Percentiles rank a stretch among this genome's conserved stretches.
These are phyloP conservation scores for Semibalanus balanoides DNA, from an alignment of 1,140 invertebrate genomes.

Conservation along the genomic window DNA sequence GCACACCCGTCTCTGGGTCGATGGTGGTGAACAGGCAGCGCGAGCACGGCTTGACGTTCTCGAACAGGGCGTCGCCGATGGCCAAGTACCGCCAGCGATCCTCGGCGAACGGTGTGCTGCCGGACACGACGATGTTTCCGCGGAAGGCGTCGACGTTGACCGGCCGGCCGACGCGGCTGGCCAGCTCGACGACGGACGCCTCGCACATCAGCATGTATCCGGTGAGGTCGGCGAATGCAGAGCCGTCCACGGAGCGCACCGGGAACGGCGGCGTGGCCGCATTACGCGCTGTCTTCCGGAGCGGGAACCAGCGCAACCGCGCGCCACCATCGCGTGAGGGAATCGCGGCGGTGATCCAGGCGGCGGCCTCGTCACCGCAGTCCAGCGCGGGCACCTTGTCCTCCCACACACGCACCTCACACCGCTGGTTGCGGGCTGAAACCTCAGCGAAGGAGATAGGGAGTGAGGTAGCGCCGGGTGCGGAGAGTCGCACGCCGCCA, in stretches of 20 bases:
- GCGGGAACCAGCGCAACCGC: neutral
- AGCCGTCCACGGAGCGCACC: neutral
- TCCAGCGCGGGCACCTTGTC: neutral
- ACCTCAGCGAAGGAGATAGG: neutral
- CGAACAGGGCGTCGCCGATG: constrained; percentile 11
- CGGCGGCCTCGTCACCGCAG: neutral
- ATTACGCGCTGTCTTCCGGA: neutral
- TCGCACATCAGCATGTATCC: neutral
- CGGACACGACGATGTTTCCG: neutral
- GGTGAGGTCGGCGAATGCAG: neutral
- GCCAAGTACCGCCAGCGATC: constrained; percentile 9
- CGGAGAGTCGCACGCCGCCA: neutral
- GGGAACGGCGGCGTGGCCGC: neutral
- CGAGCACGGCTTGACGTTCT: constrained; percentile 7
- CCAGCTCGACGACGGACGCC: neutral
- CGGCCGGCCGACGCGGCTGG: neutral
- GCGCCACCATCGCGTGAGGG: neutral
- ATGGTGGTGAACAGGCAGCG: constrained; percentile 12
- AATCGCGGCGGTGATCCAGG: neutral
- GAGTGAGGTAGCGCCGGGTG: neutral
- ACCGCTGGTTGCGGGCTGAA: neutral
- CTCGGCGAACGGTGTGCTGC: neutral
- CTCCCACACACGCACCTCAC: neutral
- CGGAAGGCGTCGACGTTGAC: neutral
- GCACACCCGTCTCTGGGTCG: constrained; percentile 10